phyloP scores from a whole-genome alignment of 2,113 vertebrate species.

The Sebastes fasciatus region DNA sequence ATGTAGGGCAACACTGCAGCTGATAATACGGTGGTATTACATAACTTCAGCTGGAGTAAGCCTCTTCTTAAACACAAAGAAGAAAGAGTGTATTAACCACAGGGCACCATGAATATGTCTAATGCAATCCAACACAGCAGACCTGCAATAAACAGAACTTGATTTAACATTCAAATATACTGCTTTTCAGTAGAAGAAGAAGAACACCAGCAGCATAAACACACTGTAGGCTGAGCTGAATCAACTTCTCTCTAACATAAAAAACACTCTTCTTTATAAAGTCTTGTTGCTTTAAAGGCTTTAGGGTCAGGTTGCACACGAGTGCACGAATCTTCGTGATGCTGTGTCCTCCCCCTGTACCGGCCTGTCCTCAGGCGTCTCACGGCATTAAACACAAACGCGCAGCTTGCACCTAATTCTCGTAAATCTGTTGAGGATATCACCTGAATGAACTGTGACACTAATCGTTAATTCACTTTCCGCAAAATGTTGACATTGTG shows the following conservation, averaged over 20 bases:
- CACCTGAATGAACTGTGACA: constrained; percentile 57
- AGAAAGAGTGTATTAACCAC: not conserved
- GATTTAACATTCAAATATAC: not conserved
- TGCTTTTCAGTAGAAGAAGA: not conserved
- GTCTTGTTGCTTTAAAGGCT: not conserved
- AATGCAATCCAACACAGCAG: not conserved
- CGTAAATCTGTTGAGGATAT: constrained; percentile 11
- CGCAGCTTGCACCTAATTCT: not conserved
- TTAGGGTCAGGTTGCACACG: not conserved
- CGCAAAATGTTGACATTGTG: constrained; percentile 27
- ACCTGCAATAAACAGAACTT: not conserved
- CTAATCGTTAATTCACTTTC: constrained; percentile 35
- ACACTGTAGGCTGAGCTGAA: not conserved
- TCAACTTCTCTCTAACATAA: not conserved
- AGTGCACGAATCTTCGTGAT: constrained; percentile 12
- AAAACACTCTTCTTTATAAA: not conserved
- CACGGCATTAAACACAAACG: constrained; percentile 33
- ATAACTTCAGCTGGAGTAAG: constrained; percentile 21
- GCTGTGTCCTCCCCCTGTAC: not conserved
- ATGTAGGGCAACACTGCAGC: constrained; percentile 7
- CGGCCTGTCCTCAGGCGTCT: constrained; percentile 11
- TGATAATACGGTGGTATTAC: constrained; percentile 12
- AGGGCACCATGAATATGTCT: not conserved
- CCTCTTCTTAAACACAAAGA: not conserved
- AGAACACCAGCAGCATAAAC: not conserved